Base-by-base conservation (phyloP, 1,140 invertebrate species). In the Drosophila varians region DNA sequence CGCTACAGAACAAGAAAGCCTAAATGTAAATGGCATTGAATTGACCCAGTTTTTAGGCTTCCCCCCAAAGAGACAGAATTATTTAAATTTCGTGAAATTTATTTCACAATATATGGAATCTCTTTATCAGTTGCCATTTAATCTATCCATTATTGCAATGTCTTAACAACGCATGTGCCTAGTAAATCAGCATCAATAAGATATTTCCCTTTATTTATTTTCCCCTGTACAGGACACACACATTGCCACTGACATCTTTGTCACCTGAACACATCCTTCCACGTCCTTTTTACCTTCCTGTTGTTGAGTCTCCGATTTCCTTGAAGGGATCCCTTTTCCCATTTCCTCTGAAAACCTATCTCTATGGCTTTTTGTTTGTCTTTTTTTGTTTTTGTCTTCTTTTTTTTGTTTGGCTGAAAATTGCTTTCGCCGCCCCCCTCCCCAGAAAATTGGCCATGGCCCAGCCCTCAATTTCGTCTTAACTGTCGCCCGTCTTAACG, bases 21-120 rank as follows among this genome's bases (percentile, higher is more conserved):
- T 31, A 66, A 68, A 68, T 62, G 80, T 76, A 61, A 66, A 84
- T 72, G 68, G 62, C 76, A 80, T 62, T 69, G 74, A 84, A 87
- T 87, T 86, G 80, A 87, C 80, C 80, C 58, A 86, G 76, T 86
- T 87, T 77, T 36, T 23, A 40, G 43, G 40, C 3, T 34, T 16
- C 21, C 7, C 1, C 18, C 11, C 1, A 31, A 19, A 36, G 11
- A 80, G 40, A 38, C 66, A 28, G 72, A 66, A 53, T n/a, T 34
- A 38, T 6, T 4, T 38, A 16, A 14, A 38, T 38, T 31, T 31
- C 28, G 4, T 21, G 21, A 4, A 21, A 21, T 21, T 21, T 31
- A 31, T n/a, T 31, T 31, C 4, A 31, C 11, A 31, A 31, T 31
- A 31, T 31, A 31, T 31, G 28, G 28, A 38, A 52, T 3, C 8